These are phyloP conservation scores for Delphinapterus leucas DNA, from an alignment of 2,113 vertebrate genomes.

Conservation along the genomic window DNA sequence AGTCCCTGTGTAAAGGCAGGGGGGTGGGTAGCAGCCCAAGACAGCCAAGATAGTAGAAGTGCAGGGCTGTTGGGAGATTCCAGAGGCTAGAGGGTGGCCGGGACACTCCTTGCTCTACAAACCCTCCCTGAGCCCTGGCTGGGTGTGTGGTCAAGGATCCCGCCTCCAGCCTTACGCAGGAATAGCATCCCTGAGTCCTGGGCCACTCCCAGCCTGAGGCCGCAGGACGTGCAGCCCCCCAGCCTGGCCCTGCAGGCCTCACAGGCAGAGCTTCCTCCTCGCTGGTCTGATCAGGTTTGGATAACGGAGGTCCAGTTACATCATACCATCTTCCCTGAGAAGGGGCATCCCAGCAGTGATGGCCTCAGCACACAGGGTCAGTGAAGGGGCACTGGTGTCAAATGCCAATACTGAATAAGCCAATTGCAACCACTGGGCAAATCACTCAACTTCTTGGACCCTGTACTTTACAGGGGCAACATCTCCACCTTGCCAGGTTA, in stretches of 20 bases:
- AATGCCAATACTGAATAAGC: background rate
- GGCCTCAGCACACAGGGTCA: background rate
- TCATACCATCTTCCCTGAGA: background rate
- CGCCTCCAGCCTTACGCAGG: background rate
- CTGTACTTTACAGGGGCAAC: background rate
- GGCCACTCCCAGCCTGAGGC: background rate
- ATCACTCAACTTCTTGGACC: background rate
- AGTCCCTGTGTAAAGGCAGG: background rate
- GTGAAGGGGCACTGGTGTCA: background rate
- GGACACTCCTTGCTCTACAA: background rate
- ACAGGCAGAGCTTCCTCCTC: background rate
- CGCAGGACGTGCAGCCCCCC: background rate
- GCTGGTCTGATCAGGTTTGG: background rate
- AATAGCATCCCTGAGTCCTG: background rate
- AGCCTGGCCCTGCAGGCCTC: background rate
- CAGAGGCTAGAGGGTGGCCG: background rate
- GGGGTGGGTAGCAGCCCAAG: background rate
- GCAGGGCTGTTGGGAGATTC: background rate
- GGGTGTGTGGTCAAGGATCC: background rate
- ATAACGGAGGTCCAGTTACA: accelerated
- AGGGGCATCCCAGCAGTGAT: background rate
- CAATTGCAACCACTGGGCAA: background rate
- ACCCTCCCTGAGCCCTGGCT: background rate
- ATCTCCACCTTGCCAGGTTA: background rate
- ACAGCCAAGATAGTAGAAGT: background rate